These are phyloP conservation scores for Tadarida brasiliensis DNA, from an alignment of 2,797 vertebrate species.

Conservation along the genomic window DNA sequence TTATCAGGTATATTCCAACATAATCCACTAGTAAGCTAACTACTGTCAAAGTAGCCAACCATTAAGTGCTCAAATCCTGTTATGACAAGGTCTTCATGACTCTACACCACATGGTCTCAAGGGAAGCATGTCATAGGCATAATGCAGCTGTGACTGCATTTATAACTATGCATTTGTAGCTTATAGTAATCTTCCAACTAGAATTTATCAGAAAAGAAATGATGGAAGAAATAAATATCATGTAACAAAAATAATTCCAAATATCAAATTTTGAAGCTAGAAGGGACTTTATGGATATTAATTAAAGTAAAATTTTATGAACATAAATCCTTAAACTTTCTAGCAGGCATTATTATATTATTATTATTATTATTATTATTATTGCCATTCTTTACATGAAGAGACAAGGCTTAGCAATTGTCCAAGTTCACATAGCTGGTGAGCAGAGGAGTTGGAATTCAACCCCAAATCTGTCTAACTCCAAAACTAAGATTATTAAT, in stretches of 20 bases:
- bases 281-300: not conserved
- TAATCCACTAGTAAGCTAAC: not conserved
- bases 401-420: not conserved
- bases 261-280: not conserved
- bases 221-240: not conserved
- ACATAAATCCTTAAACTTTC: slow-evolving; percentile 22
- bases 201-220: not conserved
- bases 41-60: not conserved
- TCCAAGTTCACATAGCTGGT: not conserved
- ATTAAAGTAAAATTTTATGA: not conserved
- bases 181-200: not conserved
- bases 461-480: slow-evolving; percentile 37
- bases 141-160: not conserved
- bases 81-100: not conserved
- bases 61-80: not conserved
- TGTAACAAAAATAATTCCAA: slow-evolving; percentile 10
- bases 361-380: not conserved
- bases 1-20: not conserved
- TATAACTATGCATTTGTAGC: not conserved
- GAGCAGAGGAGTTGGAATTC: not conserved
- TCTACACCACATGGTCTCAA: not conserved
- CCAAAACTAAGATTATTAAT: slow-evolving; percentile 6
- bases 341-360: not conserved
- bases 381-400: not conserved
- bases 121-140: not conserved